Conservation (phyloP, 2,888 invertebrate genomes). For the Nymphalis c-album region DNA sequence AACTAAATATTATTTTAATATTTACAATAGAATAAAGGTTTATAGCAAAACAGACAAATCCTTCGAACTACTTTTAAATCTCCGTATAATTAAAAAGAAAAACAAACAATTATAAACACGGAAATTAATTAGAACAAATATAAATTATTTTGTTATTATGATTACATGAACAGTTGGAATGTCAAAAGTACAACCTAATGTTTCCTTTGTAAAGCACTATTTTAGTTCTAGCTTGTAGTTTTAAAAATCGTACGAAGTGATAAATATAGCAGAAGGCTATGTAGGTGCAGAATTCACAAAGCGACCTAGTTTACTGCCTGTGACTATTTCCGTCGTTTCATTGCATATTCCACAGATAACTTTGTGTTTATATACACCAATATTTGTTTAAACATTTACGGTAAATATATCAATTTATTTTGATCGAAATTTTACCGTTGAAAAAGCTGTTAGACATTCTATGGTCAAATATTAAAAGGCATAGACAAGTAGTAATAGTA, state of each 20-base stretch:
- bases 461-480: too few species aligned
- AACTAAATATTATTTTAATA: too few species aligned
- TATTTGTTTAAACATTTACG: too few species aligned
- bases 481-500: too few species aligned
- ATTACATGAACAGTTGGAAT: neutral
- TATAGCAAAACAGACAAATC: too few species aligned
- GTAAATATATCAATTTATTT: too few species aligned
- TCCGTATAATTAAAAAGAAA: too few species aligned
- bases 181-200: conserved; percentile 11
- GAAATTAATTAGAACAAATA: neutral
- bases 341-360: conserved; percentile 20
- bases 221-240: neutral
- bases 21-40: too few species aligned
- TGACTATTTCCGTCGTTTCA: conserved; percentile 22
- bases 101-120: too few species aligned
- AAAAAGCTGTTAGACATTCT: too few species aligned
- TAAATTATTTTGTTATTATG: neutral
- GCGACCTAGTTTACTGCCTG: conserved; percentile 27
- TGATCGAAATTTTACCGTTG: too few species aligned
- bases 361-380: conserved; percentile 5
- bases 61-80: too few species aligned
- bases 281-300: conserved; percentile 28
- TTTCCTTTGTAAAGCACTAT: neutral
- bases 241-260: conserved; percentile 18
- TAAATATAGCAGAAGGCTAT: conserved; percentile 24